A percentile compares a stretch with the other conserved stretches of the same genome.
Evolutionary conservation across 2,797 vertebrate genomes (phyloP).

Genomic region (Scomberomorus guttatus): DNA sequence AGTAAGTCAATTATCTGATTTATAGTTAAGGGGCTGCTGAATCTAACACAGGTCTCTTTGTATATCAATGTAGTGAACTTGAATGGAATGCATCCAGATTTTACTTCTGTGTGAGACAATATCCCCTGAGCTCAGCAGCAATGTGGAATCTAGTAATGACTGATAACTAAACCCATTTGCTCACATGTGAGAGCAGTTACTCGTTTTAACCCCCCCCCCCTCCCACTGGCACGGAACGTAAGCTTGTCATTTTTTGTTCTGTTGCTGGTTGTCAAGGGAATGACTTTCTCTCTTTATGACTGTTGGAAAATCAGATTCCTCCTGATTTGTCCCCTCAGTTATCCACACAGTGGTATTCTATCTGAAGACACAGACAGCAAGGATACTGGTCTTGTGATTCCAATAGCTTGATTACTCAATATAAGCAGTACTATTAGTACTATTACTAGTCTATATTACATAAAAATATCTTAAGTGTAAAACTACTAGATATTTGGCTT

Average conservation of each 20-base stretch:
- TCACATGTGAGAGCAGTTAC: conserved; percentile 69
- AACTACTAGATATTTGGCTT: neutral
- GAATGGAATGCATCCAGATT: conserved; percentile 55
- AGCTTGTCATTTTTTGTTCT: conserved; percentile 29
- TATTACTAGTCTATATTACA: conserved; percentile 1
- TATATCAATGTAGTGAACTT: conserved; percentile 37
- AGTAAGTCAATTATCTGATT: conserved; percentile 72
- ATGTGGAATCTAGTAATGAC: conserved; percentile 2
- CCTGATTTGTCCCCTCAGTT: conserved; percentile 56
- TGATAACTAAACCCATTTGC: conserved; percentile 49
- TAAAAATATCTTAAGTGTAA: neutral
- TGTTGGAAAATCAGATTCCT: conserved; percentile 76
- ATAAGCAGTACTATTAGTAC: neutral
- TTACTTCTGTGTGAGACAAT: conserved; percentile 54
- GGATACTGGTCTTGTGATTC: conserved; percentile 63
- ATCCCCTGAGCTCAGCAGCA: conserved; percentile 15
- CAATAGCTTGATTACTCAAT: conserved; percentile 31
- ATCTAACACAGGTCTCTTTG: conserved; percentile 64
- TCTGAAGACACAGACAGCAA: conserved; percentile 8
- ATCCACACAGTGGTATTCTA: conserved; percentile 50
- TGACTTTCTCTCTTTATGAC: conserved; percentile 35
- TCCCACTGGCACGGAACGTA: conserved; percentile 24
- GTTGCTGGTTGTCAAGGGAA: conserved; percentile 62
- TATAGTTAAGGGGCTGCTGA: conserved; percentile 22
- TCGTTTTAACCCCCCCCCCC: neutral